Conservation (phyloP, 2,888 invertebrate genomes). For the Spialia ferax region DNA sequence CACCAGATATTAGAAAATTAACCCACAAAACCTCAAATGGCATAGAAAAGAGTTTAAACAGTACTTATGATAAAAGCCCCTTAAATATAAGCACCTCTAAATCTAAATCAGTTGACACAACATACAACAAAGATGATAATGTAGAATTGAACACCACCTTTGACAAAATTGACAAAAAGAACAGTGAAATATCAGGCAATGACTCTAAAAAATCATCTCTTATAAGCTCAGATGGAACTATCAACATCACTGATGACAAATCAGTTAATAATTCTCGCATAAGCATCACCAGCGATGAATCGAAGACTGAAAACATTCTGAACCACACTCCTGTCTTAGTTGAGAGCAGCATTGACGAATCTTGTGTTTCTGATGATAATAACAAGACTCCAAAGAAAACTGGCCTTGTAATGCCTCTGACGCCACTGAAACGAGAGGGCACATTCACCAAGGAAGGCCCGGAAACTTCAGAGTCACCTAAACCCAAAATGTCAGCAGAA, state of each 20-base stretch:
- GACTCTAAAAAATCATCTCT: constrained; percentile 58
- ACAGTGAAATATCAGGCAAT: constrained; percentile 20
- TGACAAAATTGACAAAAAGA: constrained; percentile 41
- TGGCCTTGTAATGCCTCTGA: constrained; percentile 39
- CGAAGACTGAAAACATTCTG: constrained; percentile 62
- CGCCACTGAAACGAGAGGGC: constrained; percentile 71
- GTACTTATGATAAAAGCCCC: constrained; percentile 45
- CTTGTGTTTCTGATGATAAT: constrained; percentile 44
- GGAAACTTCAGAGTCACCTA: constrained; percentile 46
- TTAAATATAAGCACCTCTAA: background rate
- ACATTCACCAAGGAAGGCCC: constrained; percentile 75
- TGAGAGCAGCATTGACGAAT: constrained; percentile 73
- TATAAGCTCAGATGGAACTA: constrained; percentile 60
- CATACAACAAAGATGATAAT: constrained; percentile 58
- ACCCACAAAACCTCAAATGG: background rate
- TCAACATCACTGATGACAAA: constrained; percentile 60
- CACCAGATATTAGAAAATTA: constrained; percentile 22
- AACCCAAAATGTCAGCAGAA: constrained; percentile 42
- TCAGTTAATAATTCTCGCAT: constrained; percentile 60
- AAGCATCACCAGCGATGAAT: constrained; percentile 75
- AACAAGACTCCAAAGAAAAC: constrained; percentile 31
- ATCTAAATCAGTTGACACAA: constrained; percentile 47
- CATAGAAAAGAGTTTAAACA: constrained; percentile 35
- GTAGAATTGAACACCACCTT: constrained; percentile 45
- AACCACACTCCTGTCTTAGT: constrained; percentile 70